Conservation (phyloP, 2,888 invertebrate genomes). For the Thymelicus sylvestris region DNA sequence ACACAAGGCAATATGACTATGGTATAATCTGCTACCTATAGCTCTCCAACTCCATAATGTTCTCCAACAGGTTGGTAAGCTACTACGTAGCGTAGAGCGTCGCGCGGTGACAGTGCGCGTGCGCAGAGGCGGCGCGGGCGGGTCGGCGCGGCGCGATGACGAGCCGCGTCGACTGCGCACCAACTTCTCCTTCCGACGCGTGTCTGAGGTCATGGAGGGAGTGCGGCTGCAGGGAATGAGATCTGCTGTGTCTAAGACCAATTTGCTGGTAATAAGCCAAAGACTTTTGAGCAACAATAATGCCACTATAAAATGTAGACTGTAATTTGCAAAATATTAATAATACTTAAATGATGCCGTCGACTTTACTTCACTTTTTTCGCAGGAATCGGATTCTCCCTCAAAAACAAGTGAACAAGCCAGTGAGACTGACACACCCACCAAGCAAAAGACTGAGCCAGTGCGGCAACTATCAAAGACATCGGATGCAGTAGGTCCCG, state of each 20-base stretch:
- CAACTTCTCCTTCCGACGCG: conserved; percentile 79
- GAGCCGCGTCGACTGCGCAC: conserved; percentile 59
- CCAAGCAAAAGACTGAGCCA: conserved; percentile 72
- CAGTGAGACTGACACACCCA: conserved; percentile 70
- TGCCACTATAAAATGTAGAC: background rate
- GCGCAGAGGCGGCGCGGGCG: conserved; percentile 60
- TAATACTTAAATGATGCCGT: too few species aligned
- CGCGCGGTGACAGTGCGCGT: conserved; percentile 77
- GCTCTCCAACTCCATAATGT: background rate
- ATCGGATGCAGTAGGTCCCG: conserved; percentile 60
- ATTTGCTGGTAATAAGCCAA: conserved; percentile 54
- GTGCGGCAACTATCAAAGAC: conserved; percentile 61
- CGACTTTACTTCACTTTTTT: conserved; percentile 26
- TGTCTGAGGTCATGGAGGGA: conserved; percentile 82
- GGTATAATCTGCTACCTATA: too few species aligned
- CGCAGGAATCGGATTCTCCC: conserved; percentile 73
- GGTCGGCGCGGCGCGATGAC: conserved; percentile 55
- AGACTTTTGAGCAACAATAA: background rate
- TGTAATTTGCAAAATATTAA: too few species aligned
- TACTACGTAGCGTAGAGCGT: conserved; percentile 72
- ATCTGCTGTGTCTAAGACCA: conserved; percentile 65
- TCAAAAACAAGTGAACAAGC: conserved; percentile 67
- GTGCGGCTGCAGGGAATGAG: conserved; percentile 76
- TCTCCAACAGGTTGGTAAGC: conserved; percentile 66
- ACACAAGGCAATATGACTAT: too few species aligned